Evolutionary conservation across 2,113 vertebrate species (phyloP), one percentile per base, ranked within the genome.

Genomic region (Nothobranchius kuhntae): DNA sequence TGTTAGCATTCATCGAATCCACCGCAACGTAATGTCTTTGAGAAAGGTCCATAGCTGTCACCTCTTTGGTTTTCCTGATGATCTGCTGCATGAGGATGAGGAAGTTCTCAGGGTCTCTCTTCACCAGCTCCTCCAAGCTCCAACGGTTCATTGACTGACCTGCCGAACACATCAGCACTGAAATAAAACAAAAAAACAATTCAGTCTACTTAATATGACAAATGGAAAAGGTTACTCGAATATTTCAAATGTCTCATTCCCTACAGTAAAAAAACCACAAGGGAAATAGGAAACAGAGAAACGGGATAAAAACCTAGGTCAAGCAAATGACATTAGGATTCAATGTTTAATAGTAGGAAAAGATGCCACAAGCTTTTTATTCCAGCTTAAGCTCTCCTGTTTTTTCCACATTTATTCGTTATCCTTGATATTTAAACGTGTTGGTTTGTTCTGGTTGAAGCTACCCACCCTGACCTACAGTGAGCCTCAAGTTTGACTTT

Each of bases 61-160:
- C 97, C 95, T 98, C 95, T 86, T 75, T 90, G 64, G 96, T 94
- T 86, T 95, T 98, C 81, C 88, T 86, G 15, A 98, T 87, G 78
- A 98, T 97, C 89, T 98, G 96, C 64, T 98, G 95, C 71, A 98
- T 84, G 3, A 98, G 95, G 85, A 98, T 98, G 75, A 98, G 89
- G 86, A 95, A 97, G 90, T 98, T 95, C 1, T 93, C 84, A 0
- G 96, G 95, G 36, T 99, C 95, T 61, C 97, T 91, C 84, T 94
- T 98, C 67, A 98, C 95, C 73, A 99, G 88, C 86, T 98, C 96
- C 87, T 97, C 96, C 53, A 99, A 89, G 79, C 95, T 98, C 97
- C 97, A 99, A 78, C 96, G 96, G 84, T 98, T 99, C 90, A 99
- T 94, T 53, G 96, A 97, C 86, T 96, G 94, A 51, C 96, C 95